Percentiles rank a stretch among this genome's conserved stretches.
Conservation (phyloP, 2,113 vertebrate genomes). For the Ceyx cyanopectus region DNA sequence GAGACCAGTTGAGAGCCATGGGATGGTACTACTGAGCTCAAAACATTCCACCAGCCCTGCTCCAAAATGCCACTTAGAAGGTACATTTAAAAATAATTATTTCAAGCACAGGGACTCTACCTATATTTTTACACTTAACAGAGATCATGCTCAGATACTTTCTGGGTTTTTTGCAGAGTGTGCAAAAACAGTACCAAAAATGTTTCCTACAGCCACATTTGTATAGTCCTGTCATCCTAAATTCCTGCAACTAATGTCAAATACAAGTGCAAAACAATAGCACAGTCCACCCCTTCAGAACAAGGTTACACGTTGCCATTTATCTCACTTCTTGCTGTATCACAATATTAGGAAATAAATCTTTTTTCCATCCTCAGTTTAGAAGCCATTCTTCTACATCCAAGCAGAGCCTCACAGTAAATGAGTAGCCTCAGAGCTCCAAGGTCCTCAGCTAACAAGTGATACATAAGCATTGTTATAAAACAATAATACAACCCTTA, state of each 20-base stretch:
- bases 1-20: not conserved
- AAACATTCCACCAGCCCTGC: not conserved
- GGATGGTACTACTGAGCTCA: no score
- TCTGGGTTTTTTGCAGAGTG: not conserved
- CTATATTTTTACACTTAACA: not conserved
- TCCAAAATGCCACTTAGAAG: not conserved
- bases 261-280: not conserved
- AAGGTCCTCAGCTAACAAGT: slow-evolving; percentile 34
- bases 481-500: slow-evolving; percentile 39
- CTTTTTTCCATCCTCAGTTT: slow-evolving; percentile 17
- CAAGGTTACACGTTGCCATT: not conserved
- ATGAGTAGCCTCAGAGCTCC: not conserved
- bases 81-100: not conserved
- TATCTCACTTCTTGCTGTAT: not conserved
- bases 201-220: not conserved
- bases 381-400: slow-evolving; percentile 12
- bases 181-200: not conserved
- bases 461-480: slow-evolving; percentile 55
- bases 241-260: not conserved
- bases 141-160: not conserved
- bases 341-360: slow-evolving; percentile 10
- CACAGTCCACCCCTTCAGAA: not conserved
- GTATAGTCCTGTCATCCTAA: not conserved
- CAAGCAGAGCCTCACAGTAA: not conserved
- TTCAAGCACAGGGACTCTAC: not conserved